Conservation (phyloP, 2,888 invertebrate genomes). For the Cheilosia variabilis region DNA sequence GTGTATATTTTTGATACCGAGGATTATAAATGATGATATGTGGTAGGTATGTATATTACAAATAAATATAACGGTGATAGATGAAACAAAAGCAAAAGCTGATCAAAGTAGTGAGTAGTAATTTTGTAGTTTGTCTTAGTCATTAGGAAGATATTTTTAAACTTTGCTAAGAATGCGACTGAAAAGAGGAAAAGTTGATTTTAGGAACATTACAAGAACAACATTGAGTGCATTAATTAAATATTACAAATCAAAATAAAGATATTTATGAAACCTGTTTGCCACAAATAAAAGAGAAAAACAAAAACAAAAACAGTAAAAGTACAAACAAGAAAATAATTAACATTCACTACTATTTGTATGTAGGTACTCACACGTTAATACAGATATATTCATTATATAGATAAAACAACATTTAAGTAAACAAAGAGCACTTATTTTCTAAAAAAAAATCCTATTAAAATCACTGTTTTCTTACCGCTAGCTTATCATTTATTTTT, state of each 20-base stretch:
- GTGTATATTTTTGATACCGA: constrained; percentile 6
- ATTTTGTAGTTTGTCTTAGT: not conserved
- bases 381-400: not conserved
- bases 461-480: not conserved
- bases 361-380: not conserved
- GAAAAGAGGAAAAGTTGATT: not conserved
- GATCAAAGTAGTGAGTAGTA: not conserved
- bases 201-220: not conserved
- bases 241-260: not conserved
- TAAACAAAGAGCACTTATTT: too few relatives aligned
- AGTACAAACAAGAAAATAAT: not conserved
- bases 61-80: not conserved
- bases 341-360: not conserved
- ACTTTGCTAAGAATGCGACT: not conserved
- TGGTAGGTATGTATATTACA: not conserved
- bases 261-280: not conserved
- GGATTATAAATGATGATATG: not conserved
- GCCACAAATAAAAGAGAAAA: not conserved
- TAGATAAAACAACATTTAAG: not conserved
- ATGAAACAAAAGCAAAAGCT: not conserved
- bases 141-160: not conserved
- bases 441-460: not conserved
- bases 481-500: not conserved
- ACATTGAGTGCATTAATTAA: not conserved
- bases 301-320: not conserved